Percentiles rank a stretch among this genome's conserved stretches.
Conservation (phyloP, 2,888 invertebrate species). For the Onchidella celtica region DNA sequence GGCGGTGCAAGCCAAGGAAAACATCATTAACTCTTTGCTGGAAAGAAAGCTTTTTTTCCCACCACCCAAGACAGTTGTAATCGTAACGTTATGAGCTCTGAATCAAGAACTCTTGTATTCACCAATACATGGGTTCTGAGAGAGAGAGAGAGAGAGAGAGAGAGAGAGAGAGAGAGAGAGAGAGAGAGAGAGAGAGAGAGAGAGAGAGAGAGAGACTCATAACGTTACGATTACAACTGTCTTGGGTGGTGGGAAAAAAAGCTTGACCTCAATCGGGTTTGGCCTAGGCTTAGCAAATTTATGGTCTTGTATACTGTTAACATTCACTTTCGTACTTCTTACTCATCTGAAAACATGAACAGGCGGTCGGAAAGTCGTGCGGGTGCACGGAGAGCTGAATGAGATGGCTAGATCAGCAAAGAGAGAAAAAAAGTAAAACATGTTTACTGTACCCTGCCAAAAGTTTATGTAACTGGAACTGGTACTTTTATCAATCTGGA, state of each 20-base stretch:
- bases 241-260: neutral
- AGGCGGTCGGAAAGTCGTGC: too few relatives aligned
- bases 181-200: conserved; percentile 9
- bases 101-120: too few relatives aligned
- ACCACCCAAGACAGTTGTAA: neutral
- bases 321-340: neutral
- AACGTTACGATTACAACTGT: neutral
- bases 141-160: conserved; percentile 20
- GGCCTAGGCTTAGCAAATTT: neutral
- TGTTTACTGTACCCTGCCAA: too few relatives aligned
- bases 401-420: too few relatives aligned
- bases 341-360: neutral
- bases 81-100: neutral
- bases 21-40: too few relatives aligned
- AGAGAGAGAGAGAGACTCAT: conserved; percentile 17
- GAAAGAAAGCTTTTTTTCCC: neutral
- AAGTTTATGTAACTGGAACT: too few relatives aligned
- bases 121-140: too few relatives aligned
- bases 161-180: conserved; percentile 11
- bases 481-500: too few relatives aligned
- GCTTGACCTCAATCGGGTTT: neutral
- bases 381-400: too few relatives aligned
- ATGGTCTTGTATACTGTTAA: neutral
- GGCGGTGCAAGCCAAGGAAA: too few relatives aligned
- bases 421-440: too few relatives aligned